Evolutionary conservation across 1,140 invertebrate species (phyloP).

Genomic region (Mesaphorura yosii): DNA sequence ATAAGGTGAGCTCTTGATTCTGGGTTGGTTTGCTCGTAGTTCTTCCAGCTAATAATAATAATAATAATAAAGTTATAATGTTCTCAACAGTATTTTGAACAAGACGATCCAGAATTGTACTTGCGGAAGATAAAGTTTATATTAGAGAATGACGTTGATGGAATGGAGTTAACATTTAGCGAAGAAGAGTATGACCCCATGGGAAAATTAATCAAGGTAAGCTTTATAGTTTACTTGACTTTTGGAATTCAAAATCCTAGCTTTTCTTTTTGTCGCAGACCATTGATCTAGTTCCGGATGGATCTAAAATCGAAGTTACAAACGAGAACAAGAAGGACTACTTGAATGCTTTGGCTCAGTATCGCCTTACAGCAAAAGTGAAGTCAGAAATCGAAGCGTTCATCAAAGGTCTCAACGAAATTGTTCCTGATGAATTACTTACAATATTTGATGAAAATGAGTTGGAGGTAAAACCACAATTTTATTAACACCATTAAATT

Average conservation of each 20-base stretch:
- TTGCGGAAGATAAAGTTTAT: conserved; percentile 85
- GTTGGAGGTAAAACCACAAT: conserved; percentile 56
- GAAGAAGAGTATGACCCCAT: conserved; percentile 75
- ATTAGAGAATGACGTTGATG: conserved; percentile 74
- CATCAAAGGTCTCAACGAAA: conserved; percentile 75
- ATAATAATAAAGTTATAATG: too few relatives aligned
- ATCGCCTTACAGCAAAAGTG: conserved; percentile 65
- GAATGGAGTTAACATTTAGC: conserved; percentile 71
- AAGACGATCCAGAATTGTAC: conserved; percentile 87
- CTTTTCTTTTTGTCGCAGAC: conserved; percentile 35
- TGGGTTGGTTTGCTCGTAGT: background rate
- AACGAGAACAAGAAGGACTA: conserved; percentile 71
- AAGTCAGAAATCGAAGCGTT: conserved; percentile 78
- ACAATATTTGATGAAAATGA: conserved; percentile 95
- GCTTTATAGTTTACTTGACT: conserved; percentile 3
- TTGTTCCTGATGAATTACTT: conserved; percentile 73
- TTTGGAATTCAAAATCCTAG: background rate
- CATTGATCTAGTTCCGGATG: conserved; percentile 63
- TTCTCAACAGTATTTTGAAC: conserved; percentile 70
- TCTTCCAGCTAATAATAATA: background rate
- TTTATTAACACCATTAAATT: conserved; percentile 1
- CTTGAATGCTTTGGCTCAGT: conserved; percentile 77
- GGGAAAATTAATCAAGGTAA: conserved; percentile 61
- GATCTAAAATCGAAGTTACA: conserved; percentile 54
- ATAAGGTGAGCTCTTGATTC: conserved; percentile 52